A percentile compares a stretch with the other conserved stretches of the same genome.
Conservation (phyloP, 2,888 invertebrate species). For the Drosophila pseudotalamancana region DNA sequence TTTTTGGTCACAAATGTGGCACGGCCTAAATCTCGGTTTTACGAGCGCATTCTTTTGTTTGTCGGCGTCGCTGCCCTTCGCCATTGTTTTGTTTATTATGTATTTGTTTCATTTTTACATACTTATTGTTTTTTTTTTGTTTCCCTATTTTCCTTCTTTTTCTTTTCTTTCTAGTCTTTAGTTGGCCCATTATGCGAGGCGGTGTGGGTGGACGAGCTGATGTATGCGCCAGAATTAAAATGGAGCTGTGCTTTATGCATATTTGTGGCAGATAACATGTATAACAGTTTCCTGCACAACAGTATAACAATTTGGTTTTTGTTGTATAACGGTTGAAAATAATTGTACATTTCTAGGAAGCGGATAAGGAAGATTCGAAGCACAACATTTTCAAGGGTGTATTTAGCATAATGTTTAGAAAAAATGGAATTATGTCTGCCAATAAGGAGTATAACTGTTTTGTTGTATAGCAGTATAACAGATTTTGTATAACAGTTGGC, state of each 20-base stretch:
- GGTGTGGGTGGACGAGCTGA: slow-evolving; percentile 33
- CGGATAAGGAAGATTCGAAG: no score
- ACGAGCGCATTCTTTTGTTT: slow-evolving; percentile 73
- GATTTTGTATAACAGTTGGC: slow-evolving; percentile 21
- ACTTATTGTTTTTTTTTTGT: slow-evolving; percentile 45
- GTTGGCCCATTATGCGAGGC: slow-evolving; percentile 63
- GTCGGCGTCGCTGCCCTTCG: slow-evolving; percentile 54
- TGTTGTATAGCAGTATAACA: slow-evolving; percentile 2
- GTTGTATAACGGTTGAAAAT: slow-evolving; percentile 34
- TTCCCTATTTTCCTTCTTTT: slow-evolving; percentile 7
- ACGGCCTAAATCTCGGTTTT: slow-evolving; percentile 79
- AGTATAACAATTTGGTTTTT: slow-evolving; percentile 13
- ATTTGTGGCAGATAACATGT: slow-evolving; percentile 24
- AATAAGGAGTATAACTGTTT: slow-evolving; percentile 14
- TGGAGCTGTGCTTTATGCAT: slow-evolving; percentile 34
- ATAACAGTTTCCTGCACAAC: slow-evolving; percentile 1
- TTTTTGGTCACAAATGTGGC: slow-evolving; percentile 77
- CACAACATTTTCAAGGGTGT: no score
- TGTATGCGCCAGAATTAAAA: slow-evolving; percentile 53
- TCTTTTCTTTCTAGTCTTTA: slow-evolving; percentile 55
- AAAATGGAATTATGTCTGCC: no score
- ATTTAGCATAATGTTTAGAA: no score
- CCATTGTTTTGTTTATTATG: slow-evolving; percentile 77
- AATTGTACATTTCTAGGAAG: no score
- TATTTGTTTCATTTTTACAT: slow-evolving; percentile 77